These are phyloP conservation scores for Sebastes dallii DNA, from an alignment of 2,797 vertebrate species.

Conservation along the genomic window DNA sequence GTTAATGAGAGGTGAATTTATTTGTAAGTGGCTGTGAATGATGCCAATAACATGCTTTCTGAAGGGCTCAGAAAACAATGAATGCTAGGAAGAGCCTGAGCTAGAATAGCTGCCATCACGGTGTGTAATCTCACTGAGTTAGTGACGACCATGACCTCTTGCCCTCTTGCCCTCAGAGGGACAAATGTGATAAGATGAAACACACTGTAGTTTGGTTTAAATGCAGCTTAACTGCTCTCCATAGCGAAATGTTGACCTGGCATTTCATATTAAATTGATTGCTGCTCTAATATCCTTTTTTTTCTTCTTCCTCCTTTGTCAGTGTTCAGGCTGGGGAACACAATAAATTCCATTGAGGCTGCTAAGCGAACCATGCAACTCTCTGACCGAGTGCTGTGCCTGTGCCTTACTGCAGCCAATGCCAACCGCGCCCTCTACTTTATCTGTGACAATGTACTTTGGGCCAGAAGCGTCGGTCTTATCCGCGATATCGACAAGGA, in stretches of 20 bases:
- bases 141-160: background rate
- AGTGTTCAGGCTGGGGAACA: constrained; percentile 95
- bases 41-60: background rate
- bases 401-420: constrained; percentile 88
- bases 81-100: background rate
- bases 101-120: background rate
- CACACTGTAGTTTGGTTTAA: background rate
- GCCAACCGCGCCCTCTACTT: constrained; percentile 91
- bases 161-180: background rate
- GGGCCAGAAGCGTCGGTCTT: constrained; percentile 85
- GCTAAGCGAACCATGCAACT: constrained; percentile 82
- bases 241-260: background rate
- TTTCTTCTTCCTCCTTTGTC: constrained; percentile 66
- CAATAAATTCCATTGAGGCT: constrained; percentile 87
- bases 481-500: constrained; percentile 78
- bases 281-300: constrained; percentile 39
- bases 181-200: background rate
- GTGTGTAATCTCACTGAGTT: background rate
- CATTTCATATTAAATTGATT: constrained; percentile 39
- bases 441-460: constrained; percentile 90
- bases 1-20: background rate
- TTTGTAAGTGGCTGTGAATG: background rate
- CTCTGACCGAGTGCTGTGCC: constrained; percentile 83
- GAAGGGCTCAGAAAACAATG: background rate
- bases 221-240: background rate